phyloP scores from a whole-genome alignment of 2,113 vertebrate genomes.

The Oenanthe melanoleuca region DNA sequence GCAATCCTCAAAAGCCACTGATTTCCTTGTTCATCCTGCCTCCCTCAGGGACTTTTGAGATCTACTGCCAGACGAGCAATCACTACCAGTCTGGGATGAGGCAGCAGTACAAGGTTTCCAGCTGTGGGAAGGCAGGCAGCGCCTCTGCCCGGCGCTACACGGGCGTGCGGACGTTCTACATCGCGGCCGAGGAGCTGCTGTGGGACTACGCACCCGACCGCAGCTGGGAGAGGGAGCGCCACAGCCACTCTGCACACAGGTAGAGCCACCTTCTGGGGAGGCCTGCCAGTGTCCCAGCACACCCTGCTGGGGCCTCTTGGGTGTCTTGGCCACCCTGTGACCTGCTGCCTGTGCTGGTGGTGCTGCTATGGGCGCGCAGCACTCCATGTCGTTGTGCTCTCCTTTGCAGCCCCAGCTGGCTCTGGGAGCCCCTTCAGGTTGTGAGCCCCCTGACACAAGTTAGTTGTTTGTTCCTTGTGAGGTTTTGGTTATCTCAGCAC shows the following conservation, averaged over 20 bases:
- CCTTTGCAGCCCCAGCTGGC: not conserved
- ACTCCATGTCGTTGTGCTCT: fast-evolving
- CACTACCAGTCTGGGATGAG: constrained; percentile 78
- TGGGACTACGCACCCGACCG: constrained; percentile 78
- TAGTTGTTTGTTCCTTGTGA: not conserved
- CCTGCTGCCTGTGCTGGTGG: not conserved
- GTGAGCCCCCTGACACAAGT: not conserved
- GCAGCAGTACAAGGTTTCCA: constrained; percentile 65
- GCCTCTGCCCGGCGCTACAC: not conserved
- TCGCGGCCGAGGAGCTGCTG: constrained; percentile 72
- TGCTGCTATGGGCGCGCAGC: not conserved
- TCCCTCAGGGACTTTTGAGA: constrained; percentile 73
- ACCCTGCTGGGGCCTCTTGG: not conserved
- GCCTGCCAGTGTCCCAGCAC: not conserved
- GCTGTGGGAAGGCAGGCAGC: constrained; percentile 19
- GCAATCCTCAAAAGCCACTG: not conserved
- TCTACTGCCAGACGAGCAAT: constrained; percentile 75
- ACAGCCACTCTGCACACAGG: constrained; percentile 68
- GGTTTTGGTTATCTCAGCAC: not conserved
- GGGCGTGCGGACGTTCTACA: constrained; percentile 62
- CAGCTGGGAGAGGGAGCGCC: constrained; percentile 73
- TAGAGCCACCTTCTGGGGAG: not conserved
- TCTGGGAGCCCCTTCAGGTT: not conserved
- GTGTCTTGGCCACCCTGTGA: not conserved
- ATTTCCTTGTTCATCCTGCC: not conserved